A percentile compares a stretch with the other conserved stretches of the same genome.
Conservation (phyloP, 1,140 invertebrate species). For the Armadillidium nasatum region DNA sequence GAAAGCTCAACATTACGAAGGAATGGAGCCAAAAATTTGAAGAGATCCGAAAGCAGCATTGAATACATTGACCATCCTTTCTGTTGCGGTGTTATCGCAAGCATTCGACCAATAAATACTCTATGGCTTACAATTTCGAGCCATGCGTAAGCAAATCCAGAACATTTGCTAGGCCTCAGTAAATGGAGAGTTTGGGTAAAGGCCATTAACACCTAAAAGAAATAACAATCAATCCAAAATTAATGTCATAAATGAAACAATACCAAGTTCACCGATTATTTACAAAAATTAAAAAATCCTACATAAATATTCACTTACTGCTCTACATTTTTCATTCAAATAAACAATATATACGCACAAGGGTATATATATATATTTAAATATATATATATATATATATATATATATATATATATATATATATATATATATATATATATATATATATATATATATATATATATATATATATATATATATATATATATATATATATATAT, state of each 20-base stretch:
- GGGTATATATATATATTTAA: no score
- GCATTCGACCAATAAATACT: constrained; percentile 88
- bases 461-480: no score
- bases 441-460: no score
- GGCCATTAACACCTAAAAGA: constrained; percentile 67
- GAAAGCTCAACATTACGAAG: constrained; percentile 92
- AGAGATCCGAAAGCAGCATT: constrained; percentile 88
- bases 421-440: no score
- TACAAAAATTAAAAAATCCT: no score
- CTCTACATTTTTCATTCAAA: no score
- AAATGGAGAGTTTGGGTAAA: constrained; percentile 89
- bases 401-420: no score
- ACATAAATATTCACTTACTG: no score
- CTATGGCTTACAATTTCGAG: constrained; percentile 93
- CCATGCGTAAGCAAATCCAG: constrained; percentile 97
- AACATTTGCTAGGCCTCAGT: constrained; percentile 85
- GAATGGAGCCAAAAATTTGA: constrained; percentile 95
- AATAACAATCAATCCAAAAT: neutral
- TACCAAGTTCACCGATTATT: no score
- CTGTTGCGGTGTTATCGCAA: constrained; percentile 73
- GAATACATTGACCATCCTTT: constrained; percentile 61
- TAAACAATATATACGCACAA: no score
- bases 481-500: no score
- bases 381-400: no score
- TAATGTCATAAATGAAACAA: neutral